A percentile compares a stretch with the other conserved stretches of the same genome.
phyloP scores from a whole-genome alignment of 1,140 invertebrate species.

The Diplogasteroides magnus region DNA sequence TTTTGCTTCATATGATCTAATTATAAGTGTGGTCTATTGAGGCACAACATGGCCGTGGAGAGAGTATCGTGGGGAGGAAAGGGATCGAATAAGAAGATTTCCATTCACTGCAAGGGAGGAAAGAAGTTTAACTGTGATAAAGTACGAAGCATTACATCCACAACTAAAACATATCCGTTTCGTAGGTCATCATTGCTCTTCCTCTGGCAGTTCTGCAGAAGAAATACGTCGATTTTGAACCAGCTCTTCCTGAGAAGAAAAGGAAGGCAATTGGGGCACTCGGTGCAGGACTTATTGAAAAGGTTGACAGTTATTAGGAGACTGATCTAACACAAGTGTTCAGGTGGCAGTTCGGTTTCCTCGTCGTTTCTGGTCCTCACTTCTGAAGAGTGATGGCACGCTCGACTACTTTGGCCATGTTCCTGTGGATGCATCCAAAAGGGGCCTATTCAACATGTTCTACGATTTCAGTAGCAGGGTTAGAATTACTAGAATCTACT shows the following conservation, averaged over 20 bases:
- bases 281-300: constrained; percentile 59
- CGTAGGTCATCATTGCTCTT: constrained; percentile 40
- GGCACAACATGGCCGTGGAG: constrained; percentile 40
- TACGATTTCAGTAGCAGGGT: constrained; percentile 57
- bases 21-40: too few species aligned
- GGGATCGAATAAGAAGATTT: constrained; percentile 38
- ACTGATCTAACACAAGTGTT: constrained; percentile 8
- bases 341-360: constrained; percentile 56
- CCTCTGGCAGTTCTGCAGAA: constrained; percentile 56
- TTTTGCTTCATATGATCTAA: too few species aligned
- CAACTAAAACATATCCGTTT: too few species aligned
- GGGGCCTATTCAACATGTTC: constrained; percentile 58
- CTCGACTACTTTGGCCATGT: constrained; percentile 58
- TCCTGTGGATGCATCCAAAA: constrained; percentile 36
- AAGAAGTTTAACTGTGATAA: constrained; percentile 23
- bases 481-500: constrained; percentile 2
- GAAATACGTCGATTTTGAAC: constrained; percentile 55
- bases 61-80: constrained; percentile 52
- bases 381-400: constrained; percentile 39
- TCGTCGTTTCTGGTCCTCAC: constrained; percentile 56
- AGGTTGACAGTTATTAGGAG: constrained; percentile 45
- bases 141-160: constrained; percentile 19
- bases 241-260: constrained; percentile 57
- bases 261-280: constrained; percentile 54
- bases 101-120: constrained; percentile 44